These are phyloP conservation scores for Carcinoscorpius rotundicauda DNA, from an alignment of 1,140 invertebrate genomes.

Conservation along the genomic window DNA sequence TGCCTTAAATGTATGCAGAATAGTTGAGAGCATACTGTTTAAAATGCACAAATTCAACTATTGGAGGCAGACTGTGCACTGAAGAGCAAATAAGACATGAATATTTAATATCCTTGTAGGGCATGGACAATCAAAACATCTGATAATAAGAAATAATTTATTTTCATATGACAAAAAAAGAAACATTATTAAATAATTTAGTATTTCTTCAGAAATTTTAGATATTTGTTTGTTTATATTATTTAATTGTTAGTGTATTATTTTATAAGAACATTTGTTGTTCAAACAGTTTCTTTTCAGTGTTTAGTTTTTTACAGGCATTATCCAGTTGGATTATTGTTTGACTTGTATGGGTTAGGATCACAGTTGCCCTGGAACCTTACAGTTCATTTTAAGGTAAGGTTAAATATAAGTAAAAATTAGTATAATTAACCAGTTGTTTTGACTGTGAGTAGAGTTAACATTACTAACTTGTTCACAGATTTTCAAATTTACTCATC, in stretches of 20 bases:
- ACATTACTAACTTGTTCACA: not conserved
- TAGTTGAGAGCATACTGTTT: too few species aligned
- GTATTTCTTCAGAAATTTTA: not conserved
- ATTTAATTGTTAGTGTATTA: too few species aligned
- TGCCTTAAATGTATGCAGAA: too few species aligned
- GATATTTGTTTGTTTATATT: conserved; percentile 4
- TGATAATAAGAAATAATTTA: too few species aligned
- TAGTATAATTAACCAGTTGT: conserved; percentile 14
- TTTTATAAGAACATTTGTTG: not conserved
- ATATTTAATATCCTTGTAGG: too few species aligned
- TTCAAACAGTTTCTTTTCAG: not conserved
- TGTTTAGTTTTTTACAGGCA: conserved; percentile 45
- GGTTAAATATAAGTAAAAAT: not conserved
- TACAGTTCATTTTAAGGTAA: conserved; percentile 73
- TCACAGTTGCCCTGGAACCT: conserved; percentile 79
- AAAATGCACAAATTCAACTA: too few species aligned
- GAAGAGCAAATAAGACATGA: too few species aligned
- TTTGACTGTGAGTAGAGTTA: not conserved
- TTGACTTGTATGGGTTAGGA: conserved; percentile 64
- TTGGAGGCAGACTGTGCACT: too few species aligned
- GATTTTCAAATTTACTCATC: conserved; percentile 4
- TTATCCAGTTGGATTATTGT: conserved; percentile 89
- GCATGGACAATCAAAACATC: too few species aligned
- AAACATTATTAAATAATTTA: too few species aligned
- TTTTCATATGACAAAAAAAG: too few species aligned